Percentiles rank a stretch among this genome's conserved stretches.
Evolutionary conservation across 2,797 vertebrate species (phyloP).

Genomic region (Esox masquinongy): DNA sequence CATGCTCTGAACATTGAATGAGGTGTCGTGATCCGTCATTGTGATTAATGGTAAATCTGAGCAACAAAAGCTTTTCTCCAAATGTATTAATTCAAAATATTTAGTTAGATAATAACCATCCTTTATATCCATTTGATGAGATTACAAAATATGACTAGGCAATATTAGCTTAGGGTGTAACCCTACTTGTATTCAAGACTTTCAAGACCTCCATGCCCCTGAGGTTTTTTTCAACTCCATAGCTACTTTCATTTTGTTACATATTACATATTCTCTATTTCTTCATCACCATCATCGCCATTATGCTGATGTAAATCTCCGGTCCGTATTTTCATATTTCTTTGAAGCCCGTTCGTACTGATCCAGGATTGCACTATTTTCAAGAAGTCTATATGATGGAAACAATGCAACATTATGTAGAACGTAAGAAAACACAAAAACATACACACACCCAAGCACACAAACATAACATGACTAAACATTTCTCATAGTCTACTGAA

Average conservation of each 20-base stretch:
- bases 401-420: constrained; percentile 87
- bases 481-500: constrained; percentile 56
- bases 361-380: constrained; percentile 88
- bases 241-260: constrained; percentile 56
- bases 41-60: constrained; percentile 42
- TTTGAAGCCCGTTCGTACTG: constrained; percentile 86
- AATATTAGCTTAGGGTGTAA: constrained; percentile 28
- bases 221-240: constrained; percentile 20
- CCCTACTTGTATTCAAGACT: constrained; percentile 35
- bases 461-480: constrained; percentile 59
- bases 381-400: constrained; percentile 95
- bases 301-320: constrained; percentile 87
- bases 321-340: constrained; percentile 83
- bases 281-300: constrained; percentile 45
- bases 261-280: constrained; percentile 71
- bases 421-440: constrained; percentile 67
- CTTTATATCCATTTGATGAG: constrained; percentile 53
- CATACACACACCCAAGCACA: constrained; percentile 21
- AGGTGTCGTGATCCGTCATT: constrained; percentile 51
- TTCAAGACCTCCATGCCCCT: constrained; percentile 1
- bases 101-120: constrained; percentile 67
- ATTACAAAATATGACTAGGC: constrained; percentile 38
- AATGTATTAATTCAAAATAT: constrained; percentile 62
- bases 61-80: constrained; percentile 62
- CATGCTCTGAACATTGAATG: constrained; percentile 77